Evolutionary conservation across 2,888 invertebrate species (phyloP), one percentile per base, ranked within the genome.

Genomic region (Nebria salina): DNA sequence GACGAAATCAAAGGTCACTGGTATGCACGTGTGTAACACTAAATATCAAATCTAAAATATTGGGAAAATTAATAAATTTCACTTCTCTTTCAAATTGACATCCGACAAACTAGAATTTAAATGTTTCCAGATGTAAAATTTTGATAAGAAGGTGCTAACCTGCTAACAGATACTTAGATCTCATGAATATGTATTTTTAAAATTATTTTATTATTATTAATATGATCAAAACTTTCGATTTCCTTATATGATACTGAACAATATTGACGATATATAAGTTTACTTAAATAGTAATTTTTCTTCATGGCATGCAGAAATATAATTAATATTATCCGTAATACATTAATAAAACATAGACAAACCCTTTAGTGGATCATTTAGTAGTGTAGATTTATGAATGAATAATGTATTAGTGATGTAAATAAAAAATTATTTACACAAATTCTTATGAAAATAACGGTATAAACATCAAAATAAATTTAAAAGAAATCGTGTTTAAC

Each of bases 241-340:
- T 11, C 13, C 8, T 54, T 54, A 34, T 13, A 54, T 54, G 54
- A 54, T 54, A 54, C 5, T 34, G 54, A 54, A 54, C 54, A 13
- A 54, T 54, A 54, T 54, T 54, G 54, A 0, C 13, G 6, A 54
- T 34, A 1, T 2, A 54, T 54, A 54, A 11, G 2, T 54, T 11
- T 7, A 54, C 8, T 54, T 54, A 54, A 54, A 54, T 34, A 34
- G 34, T 34, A 34, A 34, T 34, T 34, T 34, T 2, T 1, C 4
- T 34, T 34, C 4, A 34, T 78, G 78, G 74, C 78, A 73, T 74
- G 74, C 73, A 20, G 20, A 20, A 20, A 20, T 20, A 20, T 20
- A 20, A 1, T 34, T 1, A 34, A 34, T 0, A 34, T 34, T 20
- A 20, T 34, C 34, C 2, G 5, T 34, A 4, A 34, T 34, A 0